A percentile compares a stretch with the other conserved stretches of the same genome.
Conservation (phyloP, 2,797 vertebrate species). For the Adelosebastes latens region DNA sequence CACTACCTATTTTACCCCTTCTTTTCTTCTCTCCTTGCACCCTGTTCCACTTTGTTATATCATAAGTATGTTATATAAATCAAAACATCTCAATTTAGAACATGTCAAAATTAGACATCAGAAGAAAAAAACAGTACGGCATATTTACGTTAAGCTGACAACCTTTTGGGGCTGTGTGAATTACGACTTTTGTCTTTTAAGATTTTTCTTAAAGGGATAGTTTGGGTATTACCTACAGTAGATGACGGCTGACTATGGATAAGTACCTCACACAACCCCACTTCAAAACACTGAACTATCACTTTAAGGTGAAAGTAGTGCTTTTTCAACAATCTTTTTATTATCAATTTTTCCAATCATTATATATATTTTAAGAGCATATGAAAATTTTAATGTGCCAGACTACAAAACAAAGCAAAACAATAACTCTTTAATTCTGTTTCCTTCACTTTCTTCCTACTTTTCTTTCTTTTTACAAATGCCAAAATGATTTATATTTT, state of each 20-base stretch:
- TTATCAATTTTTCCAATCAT: background rate
- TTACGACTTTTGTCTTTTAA: background rate
- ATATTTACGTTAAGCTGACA: background rate
- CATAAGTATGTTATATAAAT: background rate
- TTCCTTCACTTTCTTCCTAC: background rate
- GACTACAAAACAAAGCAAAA: background rate
- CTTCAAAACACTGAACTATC: too few relatives aligned
- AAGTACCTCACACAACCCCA: too few relatives aligned
- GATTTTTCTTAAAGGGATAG: too few relatives aligned
- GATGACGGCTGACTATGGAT: too few relatives aligned
- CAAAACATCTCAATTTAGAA: background rate
- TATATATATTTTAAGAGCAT: too few relatives aligned
- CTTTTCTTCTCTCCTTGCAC: background rate
- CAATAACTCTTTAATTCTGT: background rate
- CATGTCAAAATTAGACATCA: background rate
- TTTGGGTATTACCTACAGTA: too few relatives aligned
- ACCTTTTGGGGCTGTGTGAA: background rate
- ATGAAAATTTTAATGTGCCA: too few relatives aligned
- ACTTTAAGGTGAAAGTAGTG: background rate
- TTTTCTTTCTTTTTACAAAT: background rate
- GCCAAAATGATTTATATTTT: background rate
- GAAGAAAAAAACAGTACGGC: background rate
- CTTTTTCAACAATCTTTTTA: background rate
- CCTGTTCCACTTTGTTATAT: background rate
- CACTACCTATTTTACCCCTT: background rate